Evolutionary conservation across 2,113 vertebrate genomes (phyloP).

Genomic region (Corythoichthys haematopterus): DNA sequence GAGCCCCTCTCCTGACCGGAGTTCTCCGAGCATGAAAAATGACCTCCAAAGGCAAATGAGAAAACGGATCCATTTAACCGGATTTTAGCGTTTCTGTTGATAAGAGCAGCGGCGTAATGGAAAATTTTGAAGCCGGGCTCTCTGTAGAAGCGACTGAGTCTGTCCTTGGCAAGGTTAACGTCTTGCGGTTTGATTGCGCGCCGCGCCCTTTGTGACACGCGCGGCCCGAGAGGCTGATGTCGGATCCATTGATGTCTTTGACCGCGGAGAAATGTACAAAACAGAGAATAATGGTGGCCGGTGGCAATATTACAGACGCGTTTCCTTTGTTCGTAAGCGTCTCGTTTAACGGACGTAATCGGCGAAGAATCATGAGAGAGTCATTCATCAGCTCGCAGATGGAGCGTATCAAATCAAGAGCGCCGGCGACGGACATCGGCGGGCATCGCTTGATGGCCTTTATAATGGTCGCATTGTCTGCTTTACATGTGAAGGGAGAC

Average conservation of each 20-base stretch:
- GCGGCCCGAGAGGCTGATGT: slow-evolving; percentile 23
- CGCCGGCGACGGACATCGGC: slow-evolving; percentile 23
- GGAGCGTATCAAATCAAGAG: slow-evolving; percentile 19
- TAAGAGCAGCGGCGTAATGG: slow-evolving; percentile 67
- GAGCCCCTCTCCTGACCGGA: slow-evolving; percentile 56
- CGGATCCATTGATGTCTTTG: slow-evolving; percentile 28
- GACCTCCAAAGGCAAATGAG: slow-evolving; percentile 71
- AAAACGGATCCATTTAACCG: slow-evolving; percentile 70
- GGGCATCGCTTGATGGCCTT: slow-evolving; percentile 18
- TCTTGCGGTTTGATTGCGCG: slow-evolving; percentile 41
- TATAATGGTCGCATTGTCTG: slow-evolving; percentile 24
- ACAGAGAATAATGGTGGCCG: slow-evolving; percentile 50
- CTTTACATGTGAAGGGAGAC: slow-evolving; percentile 58
- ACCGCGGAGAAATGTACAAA: slow-evolving; percentile 36
- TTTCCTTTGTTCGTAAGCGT: slow-evolving; percentile 38
- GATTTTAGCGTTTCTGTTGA: slow-evolving; percentile 71
- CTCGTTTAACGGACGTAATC: slow-evolving; percentile 32
- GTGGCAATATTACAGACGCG: slow-evolving; percentile 58
- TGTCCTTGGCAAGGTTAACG: slow-evolving; percentile 64
- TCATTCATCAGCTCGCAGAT: slow-evolving; percentile 21
- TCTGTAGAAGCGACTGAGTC: slow-evolving; percentile 42
- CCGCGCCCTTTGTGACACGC: slow-evolving; percentile 39
- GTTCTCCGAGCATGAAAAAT: slow-evolving; percentile 66
- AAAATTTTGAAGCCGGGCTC: slow-evolving; percentile 59
- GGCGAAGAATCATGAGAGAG: slow-evolving; percentile 21